phyloP scores from a whole-genome alignment of 2,888 invertebrate species.

The Allacma fusca region DNA sequence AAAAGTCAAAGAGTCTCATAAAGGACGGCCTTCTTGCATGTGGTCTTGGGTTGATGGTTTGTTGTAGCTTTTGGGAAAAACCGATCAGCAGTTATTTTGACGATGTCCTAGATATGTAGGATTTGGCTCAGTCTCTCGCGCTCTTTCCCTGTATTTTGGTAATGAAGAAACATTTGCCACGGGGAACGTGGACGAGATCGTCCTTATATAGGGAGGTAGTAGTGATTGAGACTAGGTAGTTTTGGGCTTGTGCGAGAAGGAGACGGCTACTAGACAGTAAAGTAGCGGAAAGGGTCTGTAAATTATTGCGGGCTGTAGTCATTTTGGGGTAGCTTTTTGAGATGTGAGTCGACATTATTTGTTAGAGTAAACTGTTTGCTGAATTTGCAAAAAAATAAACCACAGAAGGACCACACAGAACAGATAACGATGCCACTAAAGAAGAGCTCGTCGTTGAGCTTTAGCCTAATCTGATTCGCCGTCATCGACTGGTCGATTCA shows the following conservation, averaged over 20 bases:
- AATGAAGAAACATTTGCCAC: constrained; percentile 32
- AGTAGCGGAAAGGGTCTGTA: constrained; percentile 47
- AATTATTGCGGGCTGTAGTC: constrained; percentile 53
- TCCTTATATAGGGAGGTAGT: neutral
- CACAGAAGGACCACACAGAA: constrained; percentile 48
- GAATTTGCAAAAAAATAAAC: constrained; percentile 59
- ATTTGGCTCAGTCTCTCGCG: too few species aligned
- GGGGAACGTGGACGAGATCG: neutral
- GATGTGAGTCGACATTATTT: constrained; percentile 52
- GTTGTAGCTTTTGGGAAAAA: constrained; percentile 15
- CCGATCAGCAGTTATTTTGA: constrained; percentile 33
- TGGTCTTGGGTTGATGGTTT: neutral
- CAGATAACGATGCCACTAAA: constrained; percentile 28
- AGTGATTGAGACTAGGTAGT: neutral
- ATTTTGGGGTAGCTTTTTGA: constrained; percentile 50
- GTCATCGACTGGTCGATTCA: constrained; percentile 54
- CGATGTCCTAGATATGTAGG: constrained; percentile 26
- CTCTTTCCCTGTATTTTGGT: neutral
- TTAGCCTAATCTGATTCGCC: constrained; percentile 55
- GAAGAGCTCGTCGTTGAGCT: constrained; percentile 4
- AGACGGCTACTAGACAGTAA: neutral
- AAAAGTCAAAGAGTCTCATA: neutral
- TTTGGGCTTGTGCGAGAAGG: neutral
- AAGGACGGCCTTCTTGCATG: neutral
- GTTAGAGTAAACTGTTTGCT: constrained; percentile 58